phyloP scores from a whole-genome alignment of 2,113 vertebrate species.

The Cranoglanis bouderius region DNA sequence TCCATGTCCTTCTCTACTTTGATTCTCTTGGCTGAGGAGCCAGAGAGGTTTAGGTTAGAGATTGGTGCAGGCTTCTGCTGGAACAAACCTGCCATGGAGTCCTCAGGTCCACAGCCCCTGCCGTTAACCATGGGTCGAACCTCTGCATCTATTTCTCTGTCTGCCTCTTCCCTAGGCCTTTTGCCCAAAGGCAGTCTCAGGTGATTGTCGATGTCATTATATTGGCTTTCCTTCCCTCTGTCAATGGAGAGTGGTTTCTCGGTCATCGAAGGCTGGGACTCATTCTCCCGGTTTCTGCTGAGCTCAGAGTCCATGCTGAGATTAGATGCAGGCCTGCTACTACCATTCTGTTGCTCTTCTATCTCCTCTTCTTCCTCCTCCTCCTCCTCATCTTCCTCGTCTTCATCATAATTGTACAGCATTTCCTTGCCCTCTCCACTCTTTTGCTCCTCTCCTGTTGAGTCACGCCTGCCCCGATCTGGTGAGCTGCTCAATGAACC shows the following conservation, averaged over 20 bases:
- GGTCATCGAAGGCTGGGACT: constrained; percentile 79
- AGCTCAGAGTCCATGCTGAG: constrained; percentile 96
- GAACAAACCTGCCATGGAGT: constrained; percentile 87
- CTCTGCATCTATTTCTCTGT: constrained; percentile 72
- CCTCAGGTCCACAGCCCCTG: constrained; percentile 83
- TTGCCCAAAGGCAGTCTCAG: constrained; percentile 82
- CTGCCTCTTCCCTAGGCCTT: constrained; percentile 73
- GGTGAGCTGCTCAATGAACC: constrained; percentile 93
- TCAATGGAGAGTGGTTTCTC: constrained; percentile 84
- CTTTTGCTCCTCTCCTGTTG: constrained; percentile 85
- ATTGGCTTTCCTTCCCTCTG: constrained; percentile 86
- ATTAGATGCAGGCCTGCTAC: constrained; percentile 91
- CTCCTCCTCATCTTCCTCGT: constrained; percentile 84
- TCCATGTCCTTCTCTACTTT: constrained; percentile 98
- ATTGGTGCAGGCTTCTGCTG: constrained; percentile 92
- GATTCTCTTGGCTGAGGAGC: constrained; percentile 91
- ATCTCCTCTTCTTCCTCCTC: constrained; percentile 92
- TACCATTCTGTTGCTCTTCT: constrained; percentile 90
- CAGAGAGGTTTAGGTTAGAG: constrained; percentile 85
- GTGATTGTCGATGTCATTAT: constrained; percentile 93
- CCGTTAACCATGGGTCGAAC: constrained; percentile 85
- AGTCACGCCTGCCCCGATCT: constrained; percentile 87
- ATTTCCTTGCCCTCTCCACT: constrained; percentile 82
- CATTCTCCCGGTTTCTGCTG: constrained; percentile 85
- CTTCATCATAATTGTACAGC: constrained; percentile 87